These are phyloP conservation scores for Drymonia ruficornis DNA, from an alignment of 2,888 invertebrate species.

Conservation along the genomic window DNA sequence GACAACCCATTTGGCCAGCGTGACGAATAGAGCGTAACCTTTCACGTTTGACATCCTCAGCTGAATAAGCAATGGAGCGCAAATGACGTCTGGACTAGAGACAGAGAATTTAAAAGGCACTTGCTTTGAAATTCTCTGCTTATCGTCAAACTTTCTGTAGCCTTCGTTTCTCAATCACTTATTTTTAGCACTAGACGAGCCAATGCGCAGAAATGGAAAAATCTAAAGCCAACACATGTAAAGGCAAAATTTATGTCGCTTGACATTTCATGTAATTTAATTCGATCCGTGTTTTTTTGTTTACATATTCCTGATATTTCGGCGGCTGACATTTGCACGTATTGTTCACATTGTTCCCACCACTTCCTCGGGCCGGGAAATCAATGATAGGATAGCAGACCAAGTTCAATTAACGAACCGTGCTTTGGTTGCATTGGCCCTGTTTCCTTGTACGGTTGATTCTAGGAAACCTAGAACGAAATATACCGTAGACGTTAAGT, in stretches of 20 bases:
- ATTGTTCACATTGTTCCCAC: background rate
- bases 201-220: background rate
- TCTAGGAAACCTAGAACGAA: constrained; percentile 1
- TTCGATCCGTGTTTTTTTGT: background rate
- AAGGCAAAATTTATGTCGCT: background rate
- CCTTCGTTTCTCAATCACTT: background rate
- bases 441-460: constrained; percentile 10
- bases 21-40: constrained; percentile 2
- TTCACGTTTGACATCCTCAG: background rate
- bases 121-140: background rate
- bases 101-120: no score
- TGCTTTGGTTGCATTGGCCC: constrained; percentile 8
- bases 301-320: background rate
- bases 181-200: background rate
- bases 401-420: constrained; percentile 16
- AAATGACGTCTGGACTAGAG: background rate
- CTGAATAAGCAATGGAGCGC: background rate
- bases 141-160: background rate
- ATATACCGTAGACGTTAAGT: background rate
- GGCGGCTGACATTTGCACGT: background rate
- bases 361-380: background rate
- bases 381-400: background rate
- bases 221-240: background rate
- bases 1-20: background rate
- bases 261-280: no score